Conservation (phyloP, 37 sponge, comb jelly and placozoan species). For the Bolinopsis microptera region DNA sequence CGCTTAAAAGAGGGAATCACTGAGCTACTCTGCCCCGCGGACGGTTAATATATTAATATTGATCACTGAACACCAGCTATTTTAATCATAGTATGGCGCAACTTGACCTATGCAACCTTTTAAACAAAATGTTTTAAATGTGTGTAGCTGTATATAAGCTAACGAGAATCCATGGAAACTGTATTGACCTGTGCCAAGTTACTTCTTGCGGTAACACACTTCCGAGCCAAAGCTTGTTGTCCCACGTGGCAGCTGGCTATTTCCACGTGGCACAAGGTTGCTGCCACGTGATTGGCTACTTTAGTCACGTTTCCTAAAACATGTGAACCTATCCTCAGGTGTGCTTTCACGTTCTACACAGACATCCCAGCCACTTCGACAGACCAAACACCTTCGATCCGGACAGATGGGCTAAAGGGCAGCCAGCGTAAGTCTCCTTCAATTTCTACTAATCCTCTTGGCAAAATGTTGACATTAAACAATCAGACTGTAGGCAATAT, state of each 20-base stretch:
- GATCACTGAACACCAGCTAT: too few relatives aligned
- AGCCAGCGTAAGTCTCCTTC: constrained; percentile 7
- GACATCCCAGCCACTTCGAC: background rate
- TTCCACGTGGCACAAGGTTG: background rate
- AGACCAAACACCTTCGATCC: constrained; percentile 31
- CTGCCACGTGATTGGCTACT: background rate
- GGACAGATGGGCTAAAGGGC: constrained; percentile 35
- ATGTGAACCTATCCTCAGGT: constrained; percentile 13
- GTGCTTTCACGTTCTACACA: constrained; percentile 33
- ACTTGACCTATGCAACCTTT: too few relatives aligned
- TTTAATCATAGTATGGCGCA: too few relatives aligned
- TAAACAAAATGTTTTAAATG: too few relatives aligned
- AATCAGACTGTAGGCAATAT: too few relatives aligned
- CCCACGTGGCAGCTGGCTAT: background rate
- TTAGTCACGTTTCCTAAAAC: background rate
- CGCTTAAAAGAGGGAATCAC: too few relatives aligned
- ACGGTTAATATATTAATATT: too few relatives aligned
- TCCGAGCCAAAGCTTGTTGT: background rate
- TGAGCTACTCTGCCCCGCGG: too few relatives aligned
- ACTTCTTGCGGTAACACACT: background rate
- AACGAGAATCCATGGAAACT: background rate
- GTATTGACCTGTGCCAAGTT: background rate
- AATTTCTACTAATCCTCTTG: background rate
- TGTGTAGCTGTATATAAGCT: background rate
- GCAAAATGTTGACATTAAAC: too few relatives aligned